These are phyloP conservation scores for Phocoena sinus DNA, from an alignment of 2,113 vertebrate species.

Conservation along the genomic window DNA sequence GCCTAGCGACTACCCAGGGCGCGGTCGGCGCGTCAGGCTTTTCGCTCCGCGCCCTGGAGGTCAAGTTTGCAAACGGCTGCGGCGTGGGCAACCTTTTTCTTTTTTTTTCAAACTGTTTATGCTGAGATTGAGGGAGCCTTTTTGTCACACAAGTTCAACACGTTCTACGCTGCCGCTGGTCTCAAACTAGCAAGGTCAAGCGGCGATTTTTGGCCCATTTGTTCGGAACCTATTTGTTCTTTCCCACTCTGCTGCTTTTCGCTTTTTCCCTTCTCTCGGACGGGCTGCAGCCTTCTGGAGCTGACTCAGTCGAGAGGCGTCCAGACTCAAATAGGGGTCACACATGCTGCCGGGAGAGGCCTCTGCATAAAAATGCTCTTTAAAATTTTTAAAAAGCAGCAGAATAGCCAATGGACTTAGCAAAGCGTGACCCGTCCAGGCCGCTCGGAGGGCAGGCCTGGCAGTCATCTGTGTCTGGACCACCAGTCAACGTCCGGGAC, in stretches of 20 bases:
- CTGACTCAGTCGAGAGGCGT: neutral
- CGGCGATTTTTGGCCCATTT: neutral
- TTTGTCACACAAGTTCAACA: neutral
- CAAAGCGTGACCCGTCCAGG: conserved; percentile 38
- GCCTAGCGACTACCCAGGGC: fast-evolving
- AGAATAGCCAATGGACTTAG: neutral
- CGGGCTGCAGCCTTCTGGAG: neutral
- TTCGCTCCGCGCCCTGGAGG: fast-evolving
- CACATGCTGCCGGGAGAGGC: conserved; percentile 2
- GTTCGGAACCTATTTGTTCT: neutral
- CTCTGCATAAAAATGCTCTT: conserved; percentile 34
- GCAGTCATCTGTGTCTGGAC: conserved; percentile 37
- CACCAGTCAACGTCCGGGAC: conserved; percentile 19
- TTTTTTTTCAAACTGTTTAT: neutral
- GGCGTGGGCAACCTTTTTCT: neutral
- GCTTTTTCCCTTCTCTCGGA: neutral
- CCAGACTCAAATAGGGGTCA: neutral
- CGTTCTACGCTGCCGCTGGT: neutral
- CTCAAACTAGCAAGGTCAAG: neutral
- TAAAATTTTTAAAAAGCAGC: neutral
- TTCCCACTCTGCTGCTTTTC: neutral
- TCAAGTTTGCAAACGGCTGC: neutral
- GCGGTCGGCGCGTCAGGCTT: fast-evolving
- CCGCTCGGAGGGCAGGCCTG: neutral
- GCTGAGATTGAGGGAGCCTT: neutral